These are phyloP conservation scores for Clistopyga incitator DNA, from an alignment of 2,888 invertebrate genomes.

Conservation along the genomic window DNA sequence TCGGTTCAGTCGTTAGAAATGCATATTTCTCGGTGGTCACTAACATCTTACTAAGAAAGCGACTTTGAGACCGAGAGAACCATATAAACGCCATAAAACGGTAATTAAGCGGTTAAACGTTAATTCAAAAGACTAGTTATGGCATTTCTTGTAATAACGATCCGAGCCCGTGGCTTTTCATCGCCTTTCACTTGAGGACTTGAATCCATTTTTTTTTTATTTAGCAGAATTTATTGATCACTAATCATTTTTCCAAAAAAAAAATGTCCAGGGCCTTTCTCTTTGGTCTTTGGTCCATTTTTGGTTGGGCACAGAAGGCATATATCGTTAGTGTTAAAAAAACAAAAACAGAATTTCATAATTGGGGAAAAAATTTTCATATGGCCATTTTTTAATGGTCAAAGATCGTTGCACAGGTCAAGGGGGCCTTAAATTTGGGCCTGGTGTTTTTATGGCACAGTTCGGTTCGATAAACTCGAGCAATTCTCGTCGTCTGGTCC, in stretches of 20 bases:
- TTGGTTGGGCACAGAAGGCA: background rate
- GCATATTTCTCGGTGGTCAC: background rate
- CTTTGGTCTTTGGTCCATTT: background rate
- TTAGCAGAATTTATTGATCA: background rate
- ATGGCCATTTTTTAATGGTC: background rate
- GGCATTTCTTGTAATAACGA: constrained; percentile 1
- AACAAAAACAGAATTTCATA: background rate
- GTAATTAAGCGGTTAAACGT: constrained; percentile 7
- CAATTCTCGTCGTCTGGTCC: constrained; percentile 41
- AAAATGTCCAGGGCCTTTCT: background rate
- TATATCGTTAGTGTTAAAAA: background rate
- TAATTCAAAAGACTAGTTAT: constrained; percentile 11
- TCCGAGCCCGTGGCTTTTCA: background rate
- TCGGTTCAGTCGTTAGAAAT: background rate
- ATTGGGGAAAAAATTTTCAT: background rate
- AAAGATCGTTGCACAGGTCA: constrained; percentile 13
- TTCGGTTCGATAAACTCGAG: constrained; percentile 46
- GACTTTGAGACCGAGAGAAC: background rate
- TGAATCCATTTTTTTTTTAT: background rate
- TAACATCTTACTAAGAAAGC: background rate
- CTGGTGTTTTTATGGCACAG: constrained; percentile 1
- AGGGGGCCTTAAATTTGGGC: background rate
- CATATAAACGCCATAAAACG: background rate
- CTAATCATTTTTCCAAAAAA: too few species aligned
- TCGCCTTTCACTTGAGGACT: background rate